Evolutionary conservation across 2,888 invertebrate genomes (phyloP).

Genomic region (Latrodectus elegans): DNA sequence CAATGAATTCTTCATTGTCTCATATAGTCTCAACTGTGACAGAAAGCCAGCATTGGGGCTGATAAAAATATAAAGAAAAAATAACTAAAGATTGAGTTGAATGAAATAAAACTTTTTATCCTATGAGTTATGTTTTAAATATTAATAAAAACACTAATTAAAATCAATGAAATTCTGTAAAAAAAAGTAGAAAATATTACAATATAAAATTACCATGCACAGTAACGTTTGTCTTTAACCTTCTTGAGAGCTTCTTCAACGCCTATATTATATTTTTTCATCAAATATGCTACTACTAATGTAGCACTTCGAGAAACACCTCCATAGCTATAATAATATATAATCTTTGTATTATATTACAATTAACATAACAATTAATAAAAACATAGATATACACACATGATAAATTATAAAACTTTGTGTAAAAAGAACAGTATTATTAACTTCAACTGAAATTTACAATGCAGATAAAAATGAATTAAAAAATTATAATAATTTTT

Average conservation of each 20-base stretch:
- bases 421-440: too few species aligned
- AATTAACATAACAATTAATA: too few species aligned
- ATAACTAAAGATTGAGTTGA: too few species aligned
- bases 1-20: conserved; percentile 84
- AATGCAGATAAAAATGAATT: too few species aligned
- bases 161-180: neutral
- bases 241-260: conserved; percentile 83
- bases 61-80: neutral
- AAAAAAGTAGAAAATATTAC: neutral
- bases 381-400: too few species aligned
- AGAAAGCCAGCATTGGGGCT: conserved; percentile 87
- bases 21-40: conserved; percentile 85
- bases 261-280: conserved; percentile 87
- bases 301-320: conserved; percentile 93
- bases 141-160: neutral
- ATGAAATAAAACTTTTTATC: neutral
- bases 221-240: conserved; percentile 72
- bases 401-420: too few species aligned
- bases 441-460: too few species aligned
- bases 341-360: neutral
- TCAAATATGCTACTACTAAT: conserved; percentile 88
- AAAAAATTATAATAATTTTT: too few species aligned
- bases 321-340: conserved; percentile 82
- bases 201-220: conserved; percentile 71
- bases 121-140: neutral